Conservation (phyloP, 2,888 invertebrate species). For the Drosophila meridiana region DNA sequence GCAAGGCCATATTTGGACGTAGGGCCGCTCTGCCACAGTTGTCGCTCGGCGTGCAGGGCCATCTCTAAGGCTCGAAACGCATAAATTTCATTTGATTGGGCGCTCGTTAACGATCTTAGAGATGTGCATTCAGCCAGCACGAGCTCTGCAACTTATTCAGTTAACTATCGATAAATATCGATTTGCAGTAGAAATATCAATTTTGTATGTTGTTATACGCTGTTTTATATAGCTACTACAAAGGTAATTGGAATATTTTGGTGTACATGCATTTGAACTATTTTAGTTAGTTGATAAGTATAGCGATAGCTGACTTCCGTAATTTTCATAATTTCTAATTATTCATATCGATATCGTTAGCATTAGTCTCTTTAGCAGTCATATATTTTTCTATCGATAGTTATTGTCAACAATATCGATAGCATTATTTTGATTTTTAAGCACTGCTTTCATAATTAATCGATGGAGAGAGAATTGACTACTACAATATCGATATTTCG, state of each 20-base stretch:
- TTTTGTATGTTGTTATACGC: background rate
- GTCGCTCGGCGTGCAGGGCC: conserved; percentile 45
- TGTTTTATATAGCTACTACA: background rate
- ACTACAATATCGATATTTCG: background rate
- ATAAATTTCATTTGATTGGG: conserved; percentile 73
- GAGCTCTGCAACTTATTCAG: background rate
- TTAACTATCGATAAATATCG: conserved; percentile 4
- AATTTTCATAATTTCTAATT: background rate
- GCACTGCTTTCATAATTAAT: background rate
- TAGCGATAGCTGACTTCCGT: background rate
- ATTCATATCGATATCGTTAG: background rate
- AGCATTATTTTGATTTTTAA: background rate
- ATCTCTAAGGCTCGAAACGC: conserved; percentile 67
- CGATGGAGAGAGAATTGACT: background rate
- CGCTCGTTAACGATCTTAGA: conserved; percentile 64
- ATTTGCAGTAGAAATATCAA: background rate
- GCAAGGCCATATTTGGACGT: conserved; percentile 71
- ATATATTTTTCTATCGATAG: background rate
- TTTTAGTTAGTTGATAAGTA: background rate
- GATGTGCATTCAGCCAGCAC: conserved; percentile 36
- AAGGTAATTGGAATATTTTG: background rate
- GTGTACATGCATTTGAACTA: background rate
- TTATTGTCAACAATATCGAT: background rate
- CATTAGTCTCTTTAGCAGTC: background rate
- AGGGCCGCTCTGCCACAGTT: conserved; percentile 39